These are phyloP conservation scores for Barypeithes pellucidus DNA, from an alignment of 2,888 invertebrate species.

Conservation along the genomic window DNA sequence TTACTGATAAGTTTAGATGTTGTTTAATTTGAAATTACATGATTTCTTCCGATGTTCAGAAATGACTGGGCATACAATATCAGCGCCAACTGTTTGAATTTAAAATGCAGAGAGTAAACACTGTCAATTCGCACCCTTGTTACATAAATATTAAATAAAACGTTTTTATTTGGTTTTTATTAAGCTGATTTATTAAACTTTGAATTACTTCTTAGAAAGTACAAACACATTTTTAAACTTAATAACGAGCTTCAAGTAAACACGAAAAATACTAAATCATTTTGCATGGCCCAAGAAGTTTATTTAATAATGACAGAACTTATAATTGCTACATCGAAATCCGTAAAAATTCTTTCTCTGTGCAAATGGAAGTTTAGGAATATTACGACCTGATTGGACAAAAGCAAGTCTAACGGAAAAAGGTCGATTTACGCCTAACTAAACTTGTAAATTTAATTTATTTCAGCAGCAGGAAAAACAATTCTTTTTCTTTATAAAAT, in stretches of 20 bases:
- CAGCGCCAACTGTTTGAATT: too few species aligned
- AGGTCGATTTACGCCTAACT: slow-evolving; percentile 39
- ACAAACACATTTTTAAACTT: background rate
- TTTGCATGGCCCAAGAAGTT: background rate
- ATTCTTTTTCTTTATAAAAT: slow-evolving; percentile 2
- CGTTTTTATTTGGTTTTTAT: too few species aligned
- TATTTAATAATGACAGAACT: slow-evolving; percentile 13
- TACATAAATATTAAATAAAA: too few species aligned
- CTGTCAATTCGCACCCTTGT: too few species aligned
- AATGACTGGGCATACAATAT: too few species aligned
- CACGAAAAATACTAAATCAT: background rate
- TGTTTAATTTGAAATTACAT: too few species aligned
- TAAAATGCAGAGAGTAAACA: too few species aligned
- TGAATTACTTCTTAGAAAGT: background rate
- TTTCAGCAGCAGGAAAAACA: slow-evolving; percentile 33
- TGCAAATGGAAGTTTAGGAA: slow-evolving; percentile 15
- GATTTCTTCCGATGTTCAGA: too few species aligned
- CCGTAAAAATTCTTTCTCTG: background rate
- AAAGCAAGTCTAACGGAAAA: slow-evolving; percentile 37
- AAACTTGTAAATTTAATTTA: slow-evolving; percentile 41
- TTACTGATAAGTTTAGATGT: too few species aligned
- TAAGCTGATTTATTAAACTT: too few species aligned
- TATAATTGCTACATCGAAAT: slow-evolving; percentile 1
- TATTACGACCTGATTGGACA: slow-evolving; percentile 26
- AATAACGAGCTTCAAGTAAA: background rate